Conservation (phyloP, 1,140 invertebrate species). For the Bombyx mandarina region DNA sequence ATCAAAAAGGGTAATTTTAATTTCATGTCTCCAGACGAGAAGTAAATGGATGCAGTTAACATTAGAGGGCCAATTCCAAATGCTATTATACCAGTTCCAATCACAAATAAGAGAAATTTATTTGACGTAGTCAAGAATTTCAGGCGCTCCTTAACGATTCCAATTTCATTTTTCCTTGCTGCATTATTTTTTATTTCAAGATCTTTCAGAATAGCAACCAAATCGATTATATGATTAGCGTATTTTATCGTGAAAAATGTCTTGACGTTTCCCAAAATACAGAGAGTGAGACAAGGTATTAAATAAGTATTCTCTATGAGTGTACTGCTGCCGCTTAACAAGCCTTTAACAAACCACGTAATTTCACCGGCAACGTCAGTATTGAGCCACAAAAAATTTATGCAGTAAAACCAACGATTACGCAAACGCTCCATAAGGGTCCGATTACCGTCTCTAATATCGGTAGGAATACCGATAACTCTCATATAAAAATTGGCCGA, state of each 20-base stretch:
- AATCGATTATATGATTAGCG: conserved; percentile 11
- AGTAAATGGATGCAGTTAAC: conserved; percentile 14
- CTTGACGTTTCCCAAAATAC: conserved; percentile 16
- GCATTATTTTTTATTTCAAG: conserved; percentile 6
- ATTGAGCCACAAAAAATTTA: conserved; percentile 10
- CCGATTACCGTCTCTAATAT: conserved; percentile 9
- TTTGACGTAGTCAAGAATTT: conserved; percentile 3
- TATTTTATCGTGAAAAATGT: conserved; percentile 15
- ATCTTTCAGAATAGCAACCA: conserved; percentile 12
- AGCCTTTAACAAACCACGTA: conserved; percentile 11
- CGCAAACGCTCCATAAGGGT: conserved; percentile 7
- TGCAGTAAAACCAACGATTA: conserved; percentile 11
- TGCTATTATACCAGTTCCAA: conserved; percentile 4
- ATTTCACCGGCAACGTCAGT: conserved; percentile 11
- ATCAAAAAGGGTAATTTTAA: conserved; percentile 25
- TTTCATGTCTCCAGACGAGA: conserved; percentile 17
- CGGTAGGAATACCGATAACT: conserved; percentile 13
- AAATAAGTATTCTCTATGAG: conserved; percentile 20
- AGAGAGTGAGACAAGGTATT: conserved; percentile 16
- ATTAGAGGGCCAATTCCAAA: conserved; percentile 22
- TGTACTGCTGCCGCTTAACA: conserved; percentile 6
- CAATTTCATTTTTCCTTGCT: conserved; percentile 6
- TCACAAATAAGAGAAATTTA: conserved; percentile 4
- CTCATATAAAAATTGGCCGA: conserved; percentile 14
- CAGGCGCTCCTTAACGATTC: conserved; percentile 6